Percentiles rank a stretch among this genome's conserved stretches.
Conservation (phyloP, 2,113 vertebrate species). For the Pluvianellus socialis region DNA sequence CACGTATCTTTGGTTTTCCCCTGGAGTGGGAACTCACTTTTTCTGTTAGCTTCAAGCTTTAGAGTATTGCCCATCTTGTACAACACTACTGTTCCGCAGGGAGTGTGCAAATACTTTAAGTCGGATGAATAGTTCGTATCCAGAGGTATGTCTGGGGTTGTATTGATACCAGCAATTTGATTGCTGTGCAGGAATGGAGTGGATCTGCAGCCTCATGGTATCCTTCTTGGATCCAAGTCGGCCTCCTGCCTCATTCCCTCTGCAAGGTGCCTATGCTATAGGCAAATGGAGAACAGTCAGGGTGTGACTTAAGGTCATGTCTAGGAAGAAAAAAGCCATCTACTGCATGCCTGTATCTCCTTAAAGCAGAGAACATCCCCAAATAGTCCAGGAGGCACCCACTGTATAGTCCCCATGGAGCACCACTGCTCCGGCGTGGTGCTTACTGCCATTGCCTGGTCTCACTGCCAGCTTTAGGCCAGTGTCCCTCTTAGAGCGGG, state of each 20-base stretch:
- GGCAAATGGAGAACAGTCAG: neutral
- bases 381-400: neutral
- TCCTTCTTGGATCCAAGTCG: neutral
- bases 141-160: neutral
- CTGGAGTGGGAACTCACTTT: neutral
- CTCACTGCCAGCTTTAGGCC: neutral
- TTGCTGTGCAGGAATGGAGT: neutral
- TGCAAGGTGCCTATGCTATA: neutral
- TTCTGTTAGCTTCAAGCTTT: neutral
- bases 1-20: neutral
- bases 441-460: neutral
- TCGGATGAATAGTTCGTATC: neutral
- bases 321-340: neutral
- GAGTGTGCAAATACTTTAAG: neutral
- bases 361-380: neutral
- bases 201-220: neutral
- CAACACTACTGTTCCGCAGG: neutral
- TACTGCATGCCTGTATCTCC: neutral
- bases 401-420: fast-evolving
- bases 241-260: neutral
- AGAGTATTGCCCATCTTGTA: neutral
- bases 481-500: neutral
- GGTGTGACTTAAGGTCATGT: neutral
- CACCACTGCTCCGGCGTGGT: neutral
- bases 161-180: neutral